phyloP scores from a whole-genome alignment of 2,797 vertebrate genomes.

The Euthynnus affinis region DNA sequence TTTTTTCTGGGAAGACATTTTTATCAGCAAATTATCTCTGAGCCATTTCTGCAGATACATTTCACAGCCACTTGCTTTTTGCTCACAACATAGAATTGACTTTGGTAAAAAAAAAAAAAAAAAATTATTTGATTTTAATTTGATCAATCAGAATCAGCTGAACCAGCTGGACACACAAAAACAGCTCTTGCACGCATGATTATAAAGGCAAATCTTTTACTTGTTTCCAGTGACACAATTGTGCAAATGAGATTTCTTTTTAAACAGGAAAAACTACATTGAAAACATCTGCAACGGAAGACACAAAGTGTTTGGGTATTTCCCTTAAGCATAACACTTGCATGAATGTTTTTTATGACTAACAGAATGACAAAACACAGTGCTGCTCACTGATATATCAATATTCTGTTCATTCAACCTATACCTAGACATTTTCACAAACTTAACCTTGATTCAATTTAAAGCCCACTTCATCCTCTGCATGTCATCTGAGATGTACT shows the following conservation, averaged over 20 bases:
- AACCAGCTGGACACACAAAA: constrained; percentile 12
- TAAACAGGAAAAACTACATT: constrained; percentile 38
- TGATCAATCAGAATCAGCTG: background rate
- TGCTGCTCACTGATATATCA: constrained; percentile 32
- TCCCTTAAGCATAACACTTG: constrained; percentile 53
- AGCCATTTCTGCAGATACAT: background rate
- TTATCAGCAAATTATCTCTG: background rate
- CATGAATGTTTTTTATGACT: constrained; percentile 46
- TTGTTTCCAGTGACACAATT: constrained; percentile 78
- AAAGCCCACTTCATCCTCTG: constrained; percentile 32
- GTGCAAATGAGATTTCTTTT: constrained; percentile 70
- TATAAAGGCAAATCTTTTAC: constrained; percentile 75
- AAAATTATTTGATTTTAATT: constrained; percentile 15
- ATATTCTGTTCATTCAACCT: constrained; percentile 40
- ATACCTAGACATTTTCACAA: constrained; percentile 49
- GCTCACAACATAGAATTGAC: constrained; percentile 3
- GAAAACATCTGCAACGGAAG: constrained; percentile 50
- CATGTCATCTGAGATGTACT: constrained; percentile 27
- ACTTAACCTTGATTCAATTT: constrained; percentile 42
- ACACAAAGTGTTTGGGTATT: constrained; percentile 53
- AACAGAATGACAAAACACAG: constrained; percentile 47
- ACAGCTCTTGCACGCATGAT: constrained; percentile 34
- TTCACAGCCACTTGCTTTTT: constrained; percentile 2
- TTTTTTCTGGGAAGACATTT: background rate
- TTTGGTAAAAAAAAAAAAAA: too few relatives aligned